phyloP scores from a whole-genome alignment of 2,888 invertebrate genomes.

The Gortyna flavago region DNA sequence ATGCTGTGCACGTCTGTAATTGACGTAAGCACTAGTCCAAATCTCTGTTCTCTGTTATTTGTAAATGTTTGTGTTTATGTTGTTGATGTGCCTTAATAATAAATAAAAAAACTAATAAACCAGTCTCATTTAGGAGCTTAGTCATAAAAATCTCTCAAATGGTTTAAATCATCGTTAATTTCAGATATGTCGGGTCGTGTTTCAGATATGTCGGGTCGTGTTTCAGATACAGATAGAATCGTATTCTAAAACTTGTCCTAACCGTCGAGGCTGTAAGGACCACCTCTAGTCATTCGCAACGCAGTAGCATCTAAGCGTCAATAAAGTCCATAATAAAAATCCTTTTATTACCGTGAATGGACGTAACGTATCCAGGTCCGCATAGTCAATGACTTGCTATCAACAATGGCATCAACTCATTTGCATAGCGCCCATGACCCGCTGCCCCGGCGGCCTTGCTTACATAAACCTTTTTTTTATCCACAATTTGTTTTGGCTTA shows the following conservation, averaged over 20 bases:
- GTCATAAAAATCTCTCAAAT: conserved; percentile 15
- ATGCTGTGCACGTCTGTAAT: too few relatives aligned
- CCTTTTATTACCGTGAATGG: conserved; percentile 50
- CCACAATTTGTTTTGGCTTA: conserved; percentile 65
- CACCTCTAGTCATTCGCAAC: conserved; percentile 3
- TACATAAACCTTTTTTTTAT: conserved; percentile 72
- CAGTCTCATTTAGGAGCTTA: conserved; percentile 7
- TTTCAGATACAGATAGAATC: conserved; percentile 8
- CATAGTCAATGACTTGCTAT: conserved; percentile 71
- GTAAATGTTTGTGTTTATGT: too few relatives aligned
- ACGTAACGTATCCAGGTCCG: conserved; percentile 64
- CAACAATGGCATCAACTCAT: conserved; percentile 82
- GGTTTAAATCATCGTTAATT: background rate
- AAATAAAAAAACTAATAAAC: conserved; percentile 29
- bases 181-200: too few relatives aligned
- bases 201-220: background rate
- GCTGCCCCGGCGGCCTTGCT: conserved; percentile 78
- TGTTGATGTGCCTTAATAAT: too few relatives aligned
- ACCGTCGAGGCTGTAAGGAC: background rate
- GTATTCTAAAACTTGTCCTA: conserved; percentile 17
- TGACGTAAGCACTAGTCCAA: too few relatives aligned
- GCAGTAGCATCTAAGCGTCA: conserved; percentile 23
- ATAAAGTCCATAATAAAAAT: conserved; percentile 54
- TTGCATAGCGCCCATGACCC: conserved; percentile 87
- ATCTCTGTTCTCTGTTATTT: too few relatives aligned